phyloP scores from a whole-genome alignment of 1,140 invertebrate genomes.

The Sarcophaga peregrina region DNA sequence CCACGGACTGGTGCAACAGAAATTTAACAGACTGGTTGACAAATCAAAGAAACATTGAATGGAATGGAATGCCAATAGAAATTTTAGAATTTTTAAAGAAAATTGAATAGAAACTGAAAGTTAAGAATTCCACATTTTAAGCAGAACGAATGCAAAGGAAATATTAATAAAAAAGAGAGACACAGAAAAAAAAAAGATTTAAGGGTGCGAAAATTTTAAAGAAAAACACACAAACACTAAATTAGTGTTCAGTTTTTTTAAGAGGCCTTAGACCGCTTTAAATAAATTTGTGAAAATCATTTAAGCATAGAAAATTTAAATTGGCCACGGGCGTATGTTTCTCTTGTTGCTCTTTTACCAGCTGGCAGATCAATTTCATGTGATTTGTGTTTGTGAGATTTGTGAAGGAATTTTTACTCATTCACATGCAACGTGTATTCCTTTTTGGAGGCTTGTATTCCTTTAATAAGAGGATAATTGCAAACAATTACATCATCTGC shows the following conservation, averaged over 20 bases:
- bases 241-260: not conserved
- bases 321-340: constrained; percentile 46
- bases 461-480: constrained; percentile 17
- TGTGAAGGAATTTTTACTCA: constrained; percentile 8
- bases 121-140: constrained; percentile 17
- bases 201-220: constrained; percentile 41
- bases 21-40: not conserved
- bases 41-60: not conserved
- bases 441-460: not conserved
- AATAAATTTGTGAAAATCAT: constrained; percentile 40
- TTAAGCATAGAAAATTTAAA: constrained; percentile 45
- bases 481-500: constrained; percentile 18
- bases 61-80: not conserved
- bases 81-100: not conserved
- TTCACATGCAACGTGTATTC: not conserved
- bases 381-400: not conserved
- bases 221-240: constrained; percentile 2
- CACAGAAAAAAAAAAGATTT: constrained; percentile 26
- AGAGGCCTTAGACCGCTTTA: not conserved
- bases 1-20: constrained; percentile 35
- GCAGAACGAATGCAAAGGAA: not conserved
- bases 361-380: constrained; percentile 27
- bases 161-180: constrained; percentile 12
- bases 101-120: constrained; percentile 20
- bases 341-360: constrained; percentile 27